Evolutionary conservation across 2,113 vertebrate species (phyloP).

Genomic region (Garra rufa): DNA sequence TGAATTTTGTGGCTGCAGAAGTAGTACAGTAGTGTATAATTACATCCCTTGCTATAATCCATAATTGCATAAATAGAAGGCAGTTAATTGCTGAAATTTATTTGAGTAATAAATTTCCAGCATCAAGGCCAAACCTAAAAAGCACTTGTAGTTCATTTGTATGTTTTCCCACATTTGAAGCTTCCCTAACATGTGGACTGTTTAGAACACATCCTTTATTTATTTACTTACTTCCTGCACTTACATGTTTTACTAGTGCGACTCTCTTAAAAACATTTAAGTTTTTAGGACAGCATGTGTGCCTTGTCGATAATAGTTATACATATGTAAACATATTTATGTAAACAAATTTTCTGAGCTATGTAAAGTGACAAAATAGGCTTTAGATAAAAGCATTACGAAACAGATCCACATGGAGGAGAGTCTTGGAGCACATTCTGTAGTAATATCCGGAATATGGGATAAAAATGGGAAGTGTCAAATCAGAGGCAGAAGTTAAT

Average conservation of each 20-base stretch:
- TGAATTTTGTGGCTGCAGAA: constrained; percentile 4
- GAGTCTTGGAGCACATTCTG: constrained; percentile 5
- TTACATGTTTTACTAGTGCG: background rate
- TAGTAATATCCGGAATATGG: constrained; percentile 2
- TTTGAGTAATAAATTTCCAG: constrained; percentile 5
- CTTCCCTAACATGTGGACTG: background rate
- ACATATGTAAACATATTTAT: background rate
- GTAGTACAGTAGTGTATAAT: constrained; percentile 12
- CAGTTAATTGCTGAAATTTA: constrained; percentile 8
- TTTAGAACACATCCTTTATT: background rate
- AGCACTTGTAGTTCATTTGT: background rate
- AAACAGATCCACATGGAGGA: constrained; percentile 1
- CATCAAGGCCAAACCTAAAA: background rate
- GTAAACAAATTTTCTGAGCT: constrained; percentile 3
- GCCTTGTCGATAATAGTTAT: background rate
- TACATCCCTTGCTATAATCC: constrained; percentile 3
- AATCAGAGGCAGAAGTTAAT: background rate
- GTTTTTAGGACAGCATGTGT: constrained; percentile 1
- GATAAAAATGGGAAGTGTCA: background rate
- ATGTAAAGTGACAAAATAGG: background rate
- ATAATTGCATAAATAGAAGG: constrained; percentile 24
- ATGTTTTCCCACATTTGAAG: constrained; percentile 7
- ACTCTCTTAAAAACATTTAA: background rate
- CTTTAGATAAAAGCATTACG: background rate
- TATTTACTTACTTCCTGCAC: background rate